Conservation (phyloP, 2,113 vertebrate species). For the Recurvirostra avosetta region DNA sequence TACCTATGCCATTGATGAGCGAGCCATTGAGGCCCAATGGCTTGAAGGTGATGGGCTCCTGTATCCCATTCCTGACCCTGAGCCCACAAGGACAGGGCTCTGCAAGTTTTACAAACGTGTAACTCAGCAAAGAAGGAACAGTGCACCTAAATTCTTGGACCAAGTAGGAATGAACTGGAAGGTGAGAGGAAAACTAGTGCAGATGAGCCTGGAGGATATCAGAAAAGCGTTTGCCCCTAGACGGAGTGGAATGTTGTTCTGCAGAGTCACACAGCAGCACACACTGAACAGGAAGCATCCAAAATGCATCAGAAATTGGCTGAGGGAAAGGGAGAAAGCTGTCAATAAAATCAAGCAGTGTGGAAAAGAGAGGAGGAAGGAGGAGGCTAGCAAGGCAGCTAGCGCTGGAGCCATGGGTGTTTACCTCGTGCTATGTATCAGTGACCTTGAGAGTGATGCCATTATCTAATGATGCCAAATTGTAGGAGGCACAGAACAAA, state of each 20-base stretch:
- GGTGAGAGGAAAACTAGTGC: not conserved
- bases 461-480: constrained; percentile 53
- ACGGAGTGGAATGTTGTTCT: not conserved
- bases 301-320: not conserved
- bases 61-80: not conserved
- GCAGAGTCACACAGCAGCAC: not conserved
- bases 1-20: not conserved
- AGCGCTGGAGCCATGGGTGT: not conserved
- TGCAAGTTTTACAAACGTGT: not conserved
- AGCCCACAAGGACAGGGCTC: not conserved
- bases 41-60: not conserved
- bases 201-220: not conserved
- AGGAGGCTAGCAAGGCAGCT: not conserved
- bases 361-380: not conserved
- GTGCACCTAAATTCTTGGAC: not conserved
- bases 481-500: constrained; percentile 58
- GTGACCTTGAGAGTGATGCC: constrained; percentile 49
- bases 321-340: not conserved
- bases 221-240: not conserved
- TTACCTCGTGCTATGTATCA: not conserved
- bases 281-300: not conserved
- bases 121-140: not conserved
- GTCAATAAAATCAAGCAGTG: constrained; percentile 13
- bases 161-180: not conserved
- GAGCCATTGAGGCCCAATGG: not conserved